Base-by-base conservation (phyloP, 2,797 vertebrate species). In the Anabas testudineus region DNA sequence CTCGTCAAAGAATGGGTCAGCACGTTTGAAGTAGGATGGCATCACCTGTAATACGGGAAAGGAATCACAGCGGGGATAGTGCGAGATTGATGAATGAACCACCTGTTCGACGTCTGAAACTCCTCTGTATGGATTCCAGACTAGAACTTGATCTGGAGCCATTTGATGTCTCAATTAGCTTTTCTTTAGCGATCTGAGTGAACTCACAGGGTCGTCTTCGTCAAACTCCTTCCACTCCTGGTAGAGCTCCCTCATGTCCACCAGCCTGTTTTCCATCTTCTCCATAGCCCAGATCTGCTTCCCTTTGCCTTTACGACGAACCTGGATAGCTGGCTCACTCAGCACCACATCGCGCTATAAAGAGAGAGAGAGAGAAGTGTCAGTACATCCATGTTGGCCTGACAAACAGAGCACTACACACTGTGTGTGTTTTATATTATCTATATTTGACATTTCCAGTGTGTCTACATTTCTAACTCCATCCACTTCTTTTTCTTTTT, bases 211-310 rank as follows among this genome's bases (percentile, higher is more conserved):
- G 59, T 92, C 95, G 80, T 98, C 96, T 64, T 98, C 96, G 8
- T 98, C 96, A 18, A 92, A 95, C 54, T 96, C 95, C 67, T 96
- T 98, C 97, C 96, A 99, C 86, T 99, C 97, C 88, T 99, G 98
- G 83, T 98, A 99, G 39, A 99, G 96, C 57, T 99, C 98, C 83
- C 96, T 94, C 95, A 99, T 99, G 79, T 99, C 97, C 86, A 99
- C 92, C 80, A 99, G 76, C 5, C 98, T 91, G 83, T 99, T 99
- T 80, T 99, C 97, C 95, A 99, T 94, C 88, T 98, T 99, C 79
- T 99, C 98, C 92, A 99, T 83, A 22, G 97, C 96, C 98, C 97
- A 99, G 78, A 98, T 97, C 95, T 99, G 98, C 74, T 97, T 98
- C 67, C 96, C 97, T 90, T 95, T 97, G 0, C 96, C 95, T 85